Conservation (phyloP, 2,113 vertebrate species). For the Chaenocephalus aceratus region DNA sequence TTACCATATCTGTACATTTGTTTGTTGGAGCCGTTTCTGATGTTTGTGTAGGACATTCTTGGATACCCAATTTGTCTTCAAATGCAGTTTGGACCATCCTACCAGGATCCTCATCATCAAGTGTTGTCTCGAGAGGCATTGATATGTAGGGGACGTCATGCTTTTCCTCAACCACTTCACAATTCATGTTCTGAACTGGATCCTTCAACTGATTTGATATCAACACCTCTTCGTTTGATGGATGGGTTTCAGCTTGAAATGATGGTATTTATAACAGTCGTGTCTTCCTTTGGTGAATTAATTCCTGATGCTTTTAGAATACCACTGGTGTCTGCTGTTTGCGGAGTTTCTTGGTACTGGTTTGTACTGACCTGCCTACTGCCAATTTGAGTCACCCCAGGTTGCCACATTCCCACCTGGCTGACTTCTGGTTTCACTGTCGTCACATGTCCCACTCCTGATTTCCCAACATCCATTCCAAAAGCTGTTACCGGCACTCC, state of each 20-base stretch:
- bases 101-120: not conserved
- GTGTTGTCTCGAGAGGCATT: not conserved
- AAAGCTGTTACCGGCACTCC: not conserved
- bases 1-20: no score
- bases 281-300: not conserved
- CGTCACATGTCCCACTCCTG: slow-evolving; percentile 5
- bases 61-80: not conserved
- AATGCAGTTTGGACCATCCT: not conserved
- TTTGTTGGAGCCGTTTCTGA: not conserved
- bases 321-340: not conserved
- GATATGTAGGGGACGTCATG: not conserved
- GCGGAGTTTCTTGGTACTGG: slow-evolving; percentile 10
- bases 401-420: not conserved
- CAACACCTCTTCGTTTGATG: not conserved
- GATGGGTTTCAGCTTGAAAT: not conserved
- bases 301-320: not conserved
- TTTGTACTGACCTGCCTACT: slow-evolving; percentile 22
- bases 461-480: not conserved
- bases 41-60: slow-evolving; percentile 10
- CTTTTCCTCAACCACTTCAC: slow-evolving; percentile 9
- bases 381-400: not conserved
- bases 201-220: not conserved
- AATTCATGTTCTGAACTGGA: not conserved
- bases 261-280: not conserved
- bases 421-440: not conserved